phyloP scores from a whole-genome alignment of 2,888 invertebrate genomes.

The Thera britannica region DNA sequence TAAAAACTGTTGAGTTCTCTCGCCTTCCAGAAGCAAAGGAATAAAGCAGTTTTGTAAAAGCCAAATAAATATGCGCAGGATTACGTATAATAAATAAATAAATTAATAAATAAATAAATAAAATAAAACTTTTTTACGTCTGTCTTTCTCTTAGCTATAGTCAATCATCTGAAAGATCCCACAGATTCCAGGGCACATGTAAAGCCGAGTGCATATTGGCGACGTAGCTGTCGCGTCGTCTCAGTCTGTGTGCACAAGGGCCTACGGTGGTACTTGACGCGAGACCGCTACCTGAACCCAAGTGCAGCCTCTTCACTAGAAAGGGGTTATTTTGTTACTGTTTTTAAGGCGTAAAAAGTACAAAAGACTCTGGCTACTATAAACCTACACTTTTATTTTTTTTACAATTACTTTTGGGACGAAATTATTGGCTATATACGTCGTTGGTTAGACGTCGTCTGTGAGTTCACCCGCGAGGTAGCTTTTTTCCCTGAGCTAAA shows the following conservation, averaged over 20 bases:
- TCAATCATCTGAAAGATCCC: not conserved
- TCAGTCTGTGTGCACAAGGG: conserved; percentile 44
- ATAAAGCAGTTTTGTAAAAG: too few relatives aligned
- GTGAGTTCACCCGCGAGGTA: too few relatives aligned
- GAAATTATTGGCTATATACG: too few relatives aligned
- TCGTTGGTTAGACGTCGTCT: too few relatives aligned
- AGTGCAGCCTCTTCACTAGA: conserved; percentile 60
- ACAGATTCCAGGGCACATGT: not conserved
- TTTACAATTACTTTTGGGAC: not conserved
- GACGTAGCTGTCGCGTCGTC: conserved; percentile 53
- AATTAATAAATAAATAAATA: too few relatives aligned
- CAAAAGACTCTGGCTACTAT: not conserved
- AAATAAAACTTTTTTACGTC: not conserved
- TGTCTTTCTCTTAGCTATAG: not conserved
- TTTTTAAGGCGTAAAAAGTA: conserved; percentile 35
- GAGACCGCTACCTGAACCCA: conserved; percentile 67
- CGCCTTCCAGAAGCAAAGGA: too few relatives aligned
- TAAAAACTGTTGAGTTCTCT: too few relatives aligned
- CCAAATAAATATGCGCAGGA: too few relatives aligned
- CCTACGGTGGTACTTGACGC: conserved; percentile 63
- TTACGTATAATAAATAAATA: too few relatives aligned
- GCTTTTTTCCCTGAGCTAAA: too few relatives aligned
- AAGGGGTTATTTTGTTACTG: conserved; percentile 63
- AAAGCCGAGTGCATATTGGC: conserved; percentile 43
- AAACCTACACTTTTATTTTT: not conserved